These are phyloP conservation scores for Meandrina meandrites DNA, from an alignment of 92 coral and sea anemone species.

Conservation along the genomic window DNA sequence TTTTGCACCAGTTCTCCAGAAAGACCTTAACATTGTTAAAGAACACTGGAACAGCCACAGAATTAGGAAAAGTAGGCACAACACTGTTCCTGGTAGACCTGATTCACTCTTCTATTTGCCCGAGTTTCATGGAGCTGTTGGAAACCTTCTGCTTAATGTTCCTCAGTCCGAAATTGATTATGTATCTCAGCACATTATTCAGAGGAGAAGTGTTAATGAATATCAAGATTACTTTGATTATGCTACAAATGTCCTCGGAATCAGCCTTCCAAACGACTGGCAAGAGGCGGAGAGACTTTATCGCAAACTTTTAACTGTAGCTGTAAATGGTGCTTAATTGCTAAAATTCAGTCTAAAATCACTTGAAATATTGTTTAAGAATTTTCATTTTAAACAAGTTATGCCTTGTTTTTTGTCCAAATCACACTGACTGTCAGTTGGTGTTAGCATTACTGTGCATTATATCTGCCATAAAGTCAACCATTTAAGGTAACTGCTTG, in stretches of 20 bases:
- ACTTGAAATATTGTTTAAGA: neutral
- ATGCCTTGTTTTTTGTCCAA: slow-evolving; percentile 23
- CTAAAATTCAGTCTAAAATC: slow-evolving; percentile 13
- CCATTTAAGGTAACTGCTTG: neutral
- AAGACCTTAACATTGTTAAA: slow-evolving; percentile 45
- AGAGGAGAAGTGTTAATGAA: slow-evolving; percentile 39
- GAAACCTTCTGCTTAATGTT: slow-evolving; percentile 39
- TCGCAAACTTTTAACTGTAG: slow-evolving; percentile 30
- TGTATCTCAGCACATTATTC: slow-evolving; percentile 48
- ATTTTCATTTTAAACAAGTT: slow-evolving; percentile 23
- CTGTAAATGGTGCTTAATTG: slow-evolving; percentile 41
- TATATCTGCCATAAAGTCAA: slow-evolving; percentile 15
- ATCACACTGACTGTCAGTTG: neutral
- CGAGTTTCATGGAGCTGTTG: slow-evolving; percentile 57
- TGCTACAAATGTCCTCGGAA: slow-evolving; percentile 46
- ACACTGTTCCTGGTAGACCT: slow-evolving; percentile 70
- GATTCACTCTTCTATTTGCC: slow-evolving; percentile 65
- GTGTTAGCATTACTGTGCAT: neutral
- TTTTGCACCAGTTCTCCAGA: slow-evolving; percentile 46
- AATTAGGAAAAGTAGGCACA: slow-evolving; percentile 51
- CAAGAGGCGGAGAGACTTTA: slow-evolving; percentile 34
- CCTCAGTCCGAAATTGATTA: slow-evolving; percentile 44
- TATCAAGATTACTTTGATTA: slow-evolving; percentile 75
- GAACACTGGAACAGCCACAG: slow-evolving; percentile 61
- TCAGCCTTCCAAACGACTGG: slow-evolving; percentile 33